phyloP scores from a whole-genome alignment of 2,113 vertebrate genomes.

The Solea senegalensis region DNA sequence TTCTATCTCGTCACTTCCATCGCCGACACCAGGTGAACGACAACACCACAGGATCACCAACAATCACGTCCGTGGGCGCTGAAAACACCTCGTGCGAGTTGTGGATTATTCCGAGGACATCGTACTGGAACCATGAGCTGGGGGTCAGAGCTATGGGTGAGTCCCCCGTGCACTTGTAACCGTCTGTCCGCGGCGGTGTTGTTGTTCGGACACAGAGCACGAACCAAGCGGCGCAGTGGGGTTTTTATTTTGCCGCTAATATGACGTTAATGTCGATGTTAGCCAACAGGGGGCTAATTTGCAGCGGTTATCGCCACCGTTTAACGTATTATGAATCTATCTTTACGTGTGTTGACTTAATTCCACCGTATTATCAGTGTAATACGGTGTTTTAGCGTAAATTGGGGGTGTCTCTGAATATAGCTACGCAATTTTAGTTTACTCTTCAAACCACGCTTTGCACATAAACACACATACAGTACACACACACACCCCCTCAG shows the following conservation, averaged over 20 bases:
- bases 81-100: constrained; percentile 52
- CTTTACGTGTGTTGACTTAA: neutral
- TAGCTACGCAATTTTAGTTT: constrained; percentile 23
- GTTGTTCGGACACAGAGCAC: constrained; percentile 17
- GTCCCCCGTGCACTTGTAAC: constrained; percentile 42
- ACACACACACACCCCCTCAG: constrained; percentile 56
- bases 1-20: neutral
- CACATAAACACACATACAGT: neutral
- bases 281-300: constrained; percentile 33
- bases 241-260: constrained; percentile 19
- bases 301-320: constrained; percentile 1
- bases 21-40: constrained; percentile 10
- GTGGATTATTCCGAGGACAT: constrained; percentile 78
- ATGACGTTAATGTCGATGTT: neutral
- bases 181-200: neutral
- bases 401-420: neutral
- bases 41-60: neutral
- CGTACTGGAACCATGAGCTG: constrained; percentile 81
- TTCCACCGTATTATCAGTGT: neutral
- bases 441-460: constrained; percentile 44
- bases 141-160: constrained; percentile 82
- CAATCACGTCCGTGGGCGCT: constrained; percentile 21
- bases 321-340: neutral
- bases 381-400: neutral
- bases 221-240: neutral